Conservation (phyloP, 2,797 vertebrate species). For the Sebastes matsubarae region DNA sequence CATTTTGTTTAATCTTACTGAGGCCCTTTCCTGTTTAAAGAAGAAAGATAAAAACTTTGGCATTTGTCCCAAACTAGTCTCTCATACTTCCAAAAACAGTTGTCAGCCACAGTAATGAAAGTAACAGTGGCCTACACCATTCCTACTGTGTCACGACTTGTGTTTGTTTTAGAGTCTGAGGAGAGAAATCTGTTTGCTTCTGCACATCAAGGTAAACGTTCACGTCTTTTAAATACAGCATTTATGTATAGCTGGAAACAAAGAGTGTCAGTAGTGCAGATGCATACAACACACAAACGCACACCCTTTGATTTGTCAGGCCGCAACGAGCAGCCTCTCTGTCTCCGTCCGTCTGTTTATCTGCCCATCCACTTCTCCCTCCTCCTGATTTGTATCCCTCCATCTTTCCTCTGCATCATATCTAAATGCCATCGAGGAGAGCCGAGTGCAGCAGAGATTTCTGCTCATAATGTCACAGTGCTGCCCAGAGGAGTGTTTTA, state of each 20-base stretch:
- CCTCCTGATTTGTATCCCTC: slow-evolving; percentile 29
- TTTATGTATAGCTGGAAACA: slow-evolving; percentile 29
- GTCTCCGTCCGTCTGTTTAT: slow-evolving; percentile 44
- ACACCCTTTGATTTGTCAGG: slow-evolving; percentile 39
- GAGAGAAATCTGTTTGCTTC: slow-evolving; percentile 28
- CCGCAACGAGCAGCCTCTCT: slow-evolving; percentile 27
- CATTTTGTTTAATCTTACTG: background rate
- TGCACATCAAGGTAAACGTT: slow-evolving; percentile 19
- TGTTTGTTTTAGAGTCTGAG: background rate
- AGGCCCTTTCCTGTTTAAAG: background rate
- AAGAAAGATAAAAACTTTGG: background rate
- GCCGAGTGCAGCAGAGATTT: slow-evolving; percentile 25
- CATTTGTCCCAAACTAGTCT: background rate
- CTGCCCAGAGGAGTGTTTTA: slow-evolving; percentile 44
- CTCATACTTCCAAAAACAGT: background rate
- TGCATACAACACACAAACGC: background rate
- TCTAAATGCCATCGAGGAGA: slow-evolving; percentile 60
- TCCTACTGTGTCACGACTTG: background rate
- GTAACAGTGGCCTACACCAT: background rate
- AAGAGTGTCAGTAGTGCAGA: background rate
- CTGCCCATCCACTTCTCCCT: slow-evolving; percentile 30
- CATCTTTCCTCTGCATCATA: slow-evolving; percentile 31
- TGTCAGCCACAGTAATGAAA: background rate
- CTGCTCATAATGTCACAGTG: slow-evolving; percentile 56
- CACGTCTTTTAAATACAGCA: slow-evolving; percentile 35